Evolutionary conservation across 2,113 vertebrate genomes (phyloP).

Genomic region (Bos indicus): DNA sequence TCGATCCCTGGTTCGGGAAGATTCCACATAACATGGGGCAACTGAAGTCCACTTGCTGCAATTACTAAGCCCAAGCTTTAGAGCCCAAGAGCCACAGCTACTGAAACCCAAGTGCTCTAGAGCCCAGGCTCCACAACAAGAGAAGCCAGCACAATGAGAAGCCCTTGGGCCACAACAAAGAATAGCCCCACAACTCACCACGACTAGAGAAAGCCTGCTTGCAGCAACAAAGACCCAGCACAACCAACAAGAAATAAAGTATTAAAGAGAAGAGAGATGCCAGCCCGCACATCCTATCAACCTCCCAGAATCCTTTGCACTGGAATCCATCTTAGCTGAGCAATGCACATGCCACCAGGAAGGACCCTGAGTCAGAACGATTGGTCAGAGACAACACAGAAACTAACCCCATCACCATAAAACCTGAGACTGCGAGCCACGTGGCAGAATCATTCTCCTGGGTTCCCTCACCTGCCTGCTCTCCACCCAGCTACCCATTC

Average conservation of each 20-base stretch:
- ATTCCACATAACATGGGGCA: background rate
- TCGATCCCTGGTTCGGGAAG: background rate
- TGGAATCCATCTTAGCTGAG: background rate
- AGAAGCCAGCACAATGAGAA: background rate
- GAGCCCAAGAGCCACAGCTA: background rate
- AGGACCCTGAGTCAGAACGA: background rate
- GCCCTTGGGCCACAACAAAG: background rate
- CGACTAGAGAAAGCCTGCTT: background rate
- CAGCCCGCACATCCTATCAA: background rate
- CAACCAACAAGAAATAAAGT: background rate
- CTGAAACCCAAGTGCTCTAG: background rate
- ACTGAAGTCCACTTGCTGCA: background rate
- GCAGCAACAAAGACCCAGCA: background rate
- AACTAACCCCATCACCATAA: background rate
- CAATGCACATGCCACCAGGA: background rate
- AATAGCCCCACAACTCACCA: background rate
- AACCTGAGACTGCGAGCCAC: background rate
- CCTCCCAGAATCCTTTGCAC: background rate
- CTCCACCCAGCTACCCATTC: background rate
- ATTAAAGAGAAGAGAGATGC: background rate
- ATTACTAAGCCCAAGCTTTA: background rate
- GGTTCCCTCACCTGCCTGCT: background rate
- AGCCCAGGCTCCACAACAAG: background rate
- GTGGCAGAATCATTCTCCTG: background rate
- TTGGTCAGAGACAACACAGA: background rate